These are phyloP conservation scores for Atlantisia rogersi DNA, from an alignment of 2,113 vertebrate genomes.

Conservation along the genomic window DNA sequence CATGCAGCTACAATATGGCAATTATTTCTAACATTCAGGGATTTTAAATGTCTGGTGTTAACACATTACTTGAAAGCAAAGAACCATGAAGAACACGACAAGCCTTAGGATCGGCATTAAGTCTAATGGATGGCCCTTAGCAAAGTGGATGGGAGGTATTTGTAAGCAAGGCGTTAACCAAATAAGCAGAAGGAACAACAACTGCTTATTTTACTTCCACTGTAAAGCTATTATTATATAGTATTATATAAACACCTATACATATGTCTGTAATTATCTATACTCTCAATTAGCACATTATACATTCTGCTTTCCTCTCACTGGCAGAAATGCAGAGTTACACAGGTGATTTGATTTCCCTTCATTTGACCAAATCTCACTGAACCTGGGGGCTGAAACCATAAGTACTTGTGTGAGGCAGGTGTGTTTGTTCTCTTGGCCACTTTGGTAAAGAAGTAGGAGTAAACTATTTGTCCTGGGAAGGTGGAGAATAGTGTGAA, in stretches of 20 bases:
- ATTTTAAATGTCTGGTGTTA: neutral
- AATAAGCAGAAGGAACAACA: neutral
- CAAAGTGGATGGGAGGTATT: neutral
- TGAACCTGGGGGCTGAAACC: neutral
- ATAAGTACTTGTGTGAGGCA: neutral
- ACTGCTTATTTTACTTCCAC: neutral
- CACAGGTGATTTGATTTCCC: neutral
- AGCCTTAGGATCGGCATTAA: neutral
- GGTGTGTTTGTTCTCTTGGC: fast-evolving
- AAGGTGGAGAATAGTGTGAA: fast-evolving
- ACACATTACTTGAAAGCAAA: neutral
- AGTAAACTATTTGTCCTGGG: fast-evolving
- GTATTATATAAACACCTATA: neutral
- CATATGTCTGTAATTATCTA: neutral
- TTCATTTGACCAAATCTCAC: neutral
- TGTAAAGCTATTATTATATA: neutral
- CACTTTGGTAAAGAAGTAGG: fast-evolving
- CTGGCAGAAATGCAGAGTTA: neutral
- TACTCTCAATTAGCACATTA: neutral
- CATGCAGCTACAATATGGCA: neutral
- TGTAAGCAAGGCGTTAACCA: neutral
- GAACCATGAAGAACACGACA: neutral
- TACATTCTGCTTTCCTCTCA: neutral
- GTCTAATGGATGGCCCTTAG: neutral
- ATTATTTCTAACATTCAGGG: neutral